Evolutionary conservation across 30 jellyfish, hydroid and myxozoan species (phyloP).

Genomic region (Morbakka virulenta): DNA sequence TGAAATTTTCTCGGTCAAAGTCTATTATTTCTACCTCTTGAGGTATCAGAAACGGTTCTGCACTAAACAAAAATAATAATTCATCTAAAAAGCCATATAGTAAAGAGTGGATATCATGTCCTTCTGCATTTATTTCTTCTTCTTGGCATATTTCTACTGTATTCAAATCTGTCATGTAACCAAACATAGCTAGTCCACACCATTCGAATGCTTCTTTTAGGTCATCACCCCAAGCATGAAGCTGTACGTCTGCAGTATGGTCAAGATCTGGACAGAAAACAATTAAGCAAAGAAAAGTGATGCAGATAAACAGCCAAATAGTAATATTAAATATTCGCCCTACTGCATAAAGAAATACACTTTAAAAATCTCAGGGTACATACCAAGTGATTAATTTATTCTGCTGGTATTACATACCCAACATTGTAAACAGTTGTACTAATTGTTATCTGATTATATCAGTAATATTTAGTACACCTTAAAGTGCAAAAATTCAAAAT

Average conservation of each 20-base stretch:
- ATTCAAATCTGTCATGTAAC: slow-evolving; percentile 82
- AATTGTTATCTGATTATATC: no score
- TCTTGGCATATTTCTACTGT: slow-evolving; percentile 64
- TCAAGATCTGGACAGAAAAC: slow-evolving; percentile 64
- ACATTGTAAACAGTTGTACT: no score
- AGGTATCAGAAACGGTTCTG: slow-evolving; percentile 83
- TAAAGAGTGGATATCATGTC: slow-evolving; percentile 91
- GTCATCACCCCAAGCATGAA: slow-evolving; percentile 93
- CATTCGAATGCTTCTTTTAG: slow-evolving; percentile 83
- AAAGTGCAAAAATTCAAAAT: no score
- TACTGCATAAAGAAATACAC: no score
- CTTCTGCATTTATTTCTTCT: slow-evolving; percentile 67
- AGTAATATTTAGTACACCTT: no score
- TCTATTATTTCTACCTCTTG: slow-evolving; percentile 61
- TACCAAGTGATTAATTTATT: no score
- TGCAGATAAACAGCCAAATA: background rate
- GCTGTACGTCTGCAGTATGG: slow-evolving; percentile 97
- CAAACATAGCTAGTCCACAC: slow-evolving; percentile 82
- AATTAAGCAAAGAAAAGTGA: background rate
- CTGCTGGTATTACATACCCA: no score
- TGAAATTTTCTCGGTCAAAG: slow-evolving; percentile 63
- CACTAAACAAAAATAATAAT: slow-evolving; percentile 72
- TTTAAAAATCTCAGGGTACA: no score
- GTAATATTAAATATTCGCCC: no score
- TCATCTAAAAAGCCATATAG: slow-evolving; percentile 83